Percentiles rank a stretch among this genome's conserved stretches.
Evolutionary conservation across 2,113 vertebrate genomes (phyloP).

Genomic region (Oenanthe oenanthe): DNA sequence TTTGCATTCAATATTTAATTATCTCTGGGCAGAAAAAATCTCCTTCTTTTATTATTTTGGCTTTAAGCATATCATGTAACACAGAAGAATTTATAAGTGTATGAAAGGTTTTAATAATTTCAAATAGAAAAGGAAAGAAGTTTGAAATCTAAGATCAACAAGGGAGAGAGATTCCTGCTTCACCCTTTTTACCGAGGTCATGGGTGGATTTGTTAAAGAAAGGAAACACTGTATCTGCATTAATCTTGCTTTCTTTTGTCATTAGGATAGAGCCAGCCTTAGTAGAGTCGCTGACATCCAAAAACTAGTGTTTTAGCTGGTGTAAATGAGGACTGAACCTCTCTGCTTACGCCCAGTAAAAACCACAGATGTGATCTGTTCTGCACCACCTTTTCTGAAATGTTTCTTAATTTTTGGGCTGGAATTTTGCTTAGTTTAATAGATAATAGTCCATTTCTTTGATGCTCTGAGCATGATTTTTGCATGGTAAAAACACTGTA

Average conservation of each 20-base stretch:
- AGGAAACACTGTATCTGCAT: not conserved
- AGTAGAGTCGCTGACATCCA: not conserved
- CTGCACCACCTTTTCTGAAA: not conserved
- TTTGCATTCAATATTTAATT: conserved; percentile 52
- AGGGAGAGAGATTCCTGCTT: not conserved
- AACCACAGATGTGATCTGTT: not conserved
- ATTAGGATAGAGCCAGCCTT: not conserved
- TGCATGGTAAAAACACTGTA: not conserved
- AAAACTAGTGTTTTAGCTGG: not conserved
- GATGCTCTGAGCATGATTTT: not conserved
- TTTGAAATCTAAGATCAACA: not conserved
- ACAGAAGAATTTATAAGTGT: conserved; percentile 16
- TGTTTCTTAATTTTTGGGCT: not conserved
- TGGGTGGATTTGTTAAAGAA: not conserved
- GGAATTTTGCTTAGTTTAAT: not conserved
- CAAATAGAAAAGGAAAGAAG: not conserved
- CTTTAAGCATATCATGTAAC: not conserved
- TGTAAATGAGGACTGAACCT: not conserved
- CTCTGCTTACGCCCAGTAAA: not conserved
- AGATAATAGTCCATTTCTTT: not conserved
- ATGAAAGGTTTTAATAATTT: conserved; percentile 29
- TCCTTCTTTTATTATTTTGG: conserved; percentile 44
- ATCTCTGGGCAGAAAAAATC: conserved; percentile 29
- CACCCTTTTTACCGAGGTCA: not conserved
- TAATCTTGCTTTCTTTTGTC: not conserved